Conservation (phyloP, 2,797 vertebrate genomes). For the Pangasius macronema region DNA sequence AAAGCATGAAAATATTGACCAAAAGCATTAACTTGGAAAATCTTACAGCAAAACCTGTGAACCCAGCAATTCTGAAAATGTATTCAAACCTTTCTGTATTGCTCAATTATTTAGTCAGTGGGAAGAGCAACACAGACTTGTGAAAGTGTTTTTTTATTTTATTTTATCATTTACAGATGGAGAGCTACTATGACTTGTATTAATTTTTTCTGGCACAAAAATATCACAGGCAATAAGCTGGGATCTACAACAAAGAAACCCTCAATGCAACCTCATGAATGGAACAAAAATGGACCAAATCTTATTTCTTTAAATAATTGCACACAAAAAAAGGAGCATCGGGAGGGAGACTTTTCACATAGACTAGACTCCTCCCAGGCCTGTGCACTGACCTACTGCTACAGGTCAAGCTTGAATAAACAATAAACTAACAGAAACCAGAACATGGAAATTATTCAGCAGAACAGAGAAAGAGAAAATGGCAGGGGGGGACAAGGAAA, state of each 20-base stretch:
- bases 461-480: constrained; percentile 12
- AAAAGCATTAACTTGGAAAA: not conserved
- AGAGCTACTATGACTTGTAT: not conserved
- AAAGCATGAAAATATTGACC: not conserved
- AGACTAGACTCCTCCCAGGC: constrained; percentile 12
- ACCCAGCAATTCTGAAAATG: not conserved
- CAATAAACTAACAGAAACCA: constrained; percentile 29
- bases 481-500: not conserved
- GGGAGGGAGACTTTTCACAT: not conserved
- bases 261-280: not conserved
- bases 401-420: constrained; percentile 27
- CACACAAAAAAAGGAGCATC: not conserved
- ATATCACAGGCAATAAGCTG: not conserved
- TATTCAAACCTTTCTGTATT: not conserved
- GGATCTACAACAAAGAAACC: constrained; percentile 11
- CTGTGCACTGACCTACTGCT: constrained; percentile 2
- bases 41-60: not conserved
- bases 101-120: not conserved
- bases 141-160: not conserved
- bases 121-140: not conserved
- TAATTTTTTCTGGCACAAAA: constrained; percentile 7
- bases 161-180: not conserved
- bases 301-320: not conserved
- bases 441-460: constrained; percentile 37
- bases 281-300: not conserved